These are phyloP conservation scores for Stegostoma tigrinum DNA, from an alignment of 2,113 vertebrate species.

Conservation along the genomic window DNA sequence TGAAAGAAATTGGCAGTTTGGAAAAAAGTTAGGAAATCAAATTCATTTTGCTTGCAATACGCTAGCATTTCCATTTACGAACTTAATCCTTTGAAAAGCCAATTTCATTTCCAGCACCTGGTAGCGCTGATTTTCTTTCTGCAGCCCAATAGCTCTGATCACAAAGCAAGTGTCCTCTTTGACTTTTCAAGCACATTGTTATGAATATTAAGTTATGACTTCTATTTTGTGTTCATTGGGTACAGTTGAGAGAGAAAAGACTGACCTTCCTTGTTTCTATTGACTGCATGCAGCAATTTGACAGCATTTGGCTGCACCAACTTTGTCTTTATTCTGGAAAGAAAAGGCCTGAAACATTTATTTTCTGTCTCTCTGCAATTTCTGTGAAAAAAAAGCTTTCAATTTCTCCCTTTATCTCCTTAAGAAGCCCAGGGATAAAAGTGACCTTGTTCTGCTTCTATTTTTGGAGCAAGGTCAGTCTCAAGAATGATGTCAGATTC, in stretches of 20 bases:
- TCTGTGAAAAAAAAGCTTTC: background rate
- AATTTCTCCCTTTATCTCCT: background rate
- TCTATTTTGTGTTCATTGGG: background rate
- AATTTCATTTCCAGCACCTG: constrained; percentile 29
- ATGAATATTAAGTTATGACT: background rate
- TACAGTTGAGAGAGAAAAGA: background rate
- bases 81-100: constrained; percentile 18
- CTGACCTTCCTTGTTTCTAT: background rate
- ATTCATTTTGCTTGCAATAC: constrained; percentile 5
- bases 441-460: background rate
- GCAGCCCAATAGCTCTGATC: background rate
- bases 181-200: constrained; percentile 12
- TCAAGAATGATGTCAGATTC: no score
- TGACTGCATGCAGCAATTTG: background rate
- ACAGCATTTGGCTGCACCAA: background rate
- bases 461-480: background rate
- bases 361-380: background rate
- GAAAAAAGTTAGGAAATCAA: constrained; percentile 22
- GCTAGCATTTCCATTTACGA: background rate
- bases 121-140: background rate
- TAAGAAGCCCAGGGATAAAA: background rate
- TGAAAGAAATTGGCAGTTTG: background rate
- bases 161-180: background rate
- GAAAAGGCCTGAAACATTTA: background rate
- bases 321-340: background rate